Evolutionary conservation across 2,888 invertebrate genomes (phyloP), one percentile per base, ranked within the genome.

Genomic region (Onchidella celtica): DNA sequence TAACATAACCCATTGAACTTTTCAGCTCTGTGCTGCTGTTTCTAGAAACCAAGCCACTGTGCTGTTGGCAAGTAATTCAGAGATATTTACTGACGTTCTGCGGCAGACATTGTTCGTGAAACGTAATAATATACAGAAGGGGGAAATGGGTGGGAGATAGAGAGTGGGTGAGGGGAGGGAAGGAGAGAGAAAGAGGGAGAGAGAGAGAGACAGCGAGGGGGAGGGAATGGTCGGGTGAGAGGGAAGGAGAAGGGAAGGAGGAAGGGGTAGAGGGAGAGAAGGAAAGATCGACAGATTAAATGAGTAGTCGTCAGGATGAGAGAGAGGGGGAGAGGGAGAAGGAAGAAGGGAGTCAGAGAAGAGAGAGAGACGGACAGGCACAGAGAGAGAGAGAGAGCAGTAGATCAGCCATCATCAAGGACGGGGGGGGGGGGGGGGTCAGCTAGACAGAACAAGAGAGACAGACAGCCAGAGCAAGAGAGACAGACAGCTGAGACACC

Each of bases 201-300:
- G 32, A 76, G 29, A 76, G 66, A 40, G 40, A 76, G 24, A 76
- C 63, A 76, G 75, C 6, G 74, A 59, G 34, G 36, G 61, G 36
- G 27, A 61, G 74, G 40, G 63, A 63, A 38, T 36, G 63, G 36
- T 61, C 61, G 47, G 24, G 65, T 24, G 59, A 59, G 32, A 61
- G 34, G 29, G 34, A 21, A 40, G 17, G 27, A 4, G 6, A 21
- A 47, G 40, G 17, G 40, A 2, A n/a, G 2, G 9, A 29, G 29
- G 40, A 27, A 24, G 36, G 3, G 36, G 21, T 6, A 24, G 63
- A 34, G 36, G 40, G 38, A 38, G n/a, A 24, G 24, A 59, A 24
- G 1, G 29, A 27, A 4, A 29, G 40, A 11, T 21, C n/a, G 32
- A 9, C 6, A 47, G 17, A 17, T 1, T 32, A 47, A 47, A 47